These are phyloP conservation scores for Amphimedon queenslandica DNA, from an alignment of 37 sponge, comb jelly and placozoan species.

Conservation along the genomic window DNA sequence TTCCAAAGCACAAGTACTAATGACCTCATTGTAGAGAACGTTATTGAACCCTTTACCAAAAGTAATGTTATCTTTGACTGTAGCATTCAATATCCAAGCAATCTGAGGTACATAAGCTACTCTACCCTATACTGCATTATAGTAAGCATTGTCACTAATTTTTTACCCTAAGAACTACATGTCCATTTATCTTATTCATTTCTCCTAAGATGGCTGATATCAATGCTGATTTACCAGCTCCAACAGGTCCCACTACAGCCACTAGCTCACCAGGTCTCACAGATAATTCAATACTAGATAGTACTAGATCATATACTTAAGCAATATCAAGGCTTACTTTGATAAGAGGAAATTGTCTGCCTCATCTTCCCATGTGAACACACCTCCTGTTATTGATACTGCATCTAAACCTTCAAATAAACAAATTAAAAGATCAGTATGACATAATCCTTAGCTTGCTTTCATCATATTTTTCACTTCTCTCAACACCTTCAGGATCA, in stretches of 20 bases:
- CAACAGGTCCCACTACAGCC: conserved; percentile 90
- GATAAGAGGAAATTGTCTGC: too few relatives aligned
- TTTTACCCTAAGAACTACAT: conserved; percentile 51
- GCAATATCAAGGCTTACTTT: too few relatives aligned
- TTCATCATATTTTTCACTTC: conserved; percentile 4
- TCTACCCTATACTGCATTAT: conserved; percentile 37
- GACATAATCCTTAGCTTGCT: background rate
- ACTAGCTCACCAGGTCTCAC: too few relatives aligned
- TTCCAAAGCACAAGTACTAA: conserved; percentile 95
- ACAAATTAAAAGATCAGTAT: too few relatives aligned
- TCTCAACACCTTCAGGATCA: conserved; percentile 44
- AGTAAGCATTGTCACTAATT: background rate
- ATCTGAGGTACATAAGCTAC: too few relatives aligned
- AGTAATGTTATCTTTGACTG: too few relatives aligned
- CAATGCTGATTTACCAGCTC: conserved; percentile 82
- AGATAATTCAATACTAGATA: too few relatives aligned
- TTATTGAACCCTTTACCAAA: too few relatives aligned
- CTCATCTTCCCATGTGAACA: conserved; percentile 58
- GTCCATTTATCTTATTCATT: conserved; percentile 71
- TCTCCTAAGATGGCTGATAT: conserved; percentile 82
- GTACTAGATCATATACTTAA: too few relatives aligned
- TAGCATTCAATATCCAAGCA: too few relatives aligned
- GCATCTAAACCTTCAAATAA: too few relatives aligned
- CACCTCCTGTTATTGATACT: conserved; percentile 23
- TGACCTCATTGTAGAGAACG: too few relatives aligned